Base-by-base conservation (phyloP, 2,797 vertebrate species). In the Australoheros facetus region DNA sequence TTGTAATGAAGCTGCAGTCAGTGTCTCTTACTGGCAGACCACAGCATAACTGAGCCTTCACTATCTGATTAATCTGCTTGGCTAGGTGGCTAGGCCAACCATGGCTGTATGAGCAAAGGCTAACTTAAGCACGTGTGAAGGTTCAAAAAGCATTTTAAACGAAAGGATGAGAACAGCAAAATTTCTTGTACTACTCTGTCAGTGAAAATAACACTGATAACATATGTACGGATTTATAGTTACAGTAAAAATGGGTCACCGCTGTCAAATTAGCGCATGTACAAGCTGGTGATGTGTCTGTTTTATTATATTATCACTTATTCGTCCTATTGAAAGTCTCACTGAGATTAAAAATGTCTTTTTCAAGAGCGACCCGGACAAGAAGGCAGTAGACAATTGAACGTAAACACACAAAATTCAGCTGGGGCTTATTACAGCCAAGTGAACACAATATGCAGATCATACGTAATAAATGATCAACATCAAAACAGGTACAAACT, bases 111-210 rank as follows among this genome's bases (percentile, higher is more conserved):
- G 26, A 28, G 60, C 21, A 64, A 7, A 45, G 26, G 39, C 26
- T 64, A 64, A 45, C 21, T 48, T 16, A 66, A 66, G 9, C 39
- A 4, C 28, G 16, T 28, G 1, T 48, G 9, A 28, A 45, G 16
- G 62, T 66, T 66, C 9, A 48, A 48, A 30, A 45, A 42, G 39
- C 12, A 66, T 45, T 17, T 66, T 26, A 66, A 28, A 66, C 13
- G 12, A 13, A 14, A 42, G 39, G 12, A 42, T 13, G 12, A 45
- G 42, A 45, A 45, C 1, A 45, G 13, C 5, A 14, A 45, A 13
- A 12, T 42, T 42, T 42, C 39, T 42, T 13, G 39, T 12, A 42
- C 11, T 42, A 42, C 11, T 42, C 11, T 4, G 10, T 39, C 10
- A 39, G 39, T 39, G 39, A 39, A 12, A 39, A 42, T 13, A 45